phyloP scores from a whole-genome alignment of 2,113 vertebrate species.

The Pipa parva region DNA sequence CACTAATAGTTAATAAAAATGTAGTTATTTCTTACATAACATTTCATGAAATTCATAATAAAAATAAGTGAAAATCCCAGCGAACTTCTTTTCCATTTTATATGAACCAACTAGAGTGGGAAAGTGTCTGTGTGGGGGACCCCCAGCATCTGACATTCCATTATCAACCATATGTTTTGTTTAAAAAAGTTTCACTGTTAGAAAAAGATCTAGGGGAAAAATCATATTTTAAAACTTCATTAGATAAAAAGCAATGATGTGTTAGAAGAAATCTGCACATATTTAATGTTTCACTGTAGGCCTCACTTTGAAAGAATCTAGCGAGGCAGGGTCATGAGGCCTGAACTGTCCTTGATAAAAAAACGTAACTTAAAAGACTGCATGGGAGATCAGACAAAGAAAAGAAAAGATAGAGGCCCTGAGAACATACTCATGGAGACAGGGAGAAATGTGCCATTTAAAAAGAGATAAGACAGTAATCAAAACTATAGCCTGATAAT shows the following conservation, averaged over 20 bases:
- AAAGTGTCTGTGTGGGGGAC: neutral
- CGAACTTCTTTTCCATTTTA: too few species aligned
- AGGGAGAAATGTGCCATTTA: conserved; percentile 18
- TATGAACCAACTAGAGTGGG: neutral
- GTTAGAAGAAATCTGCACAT: conserved; percentile 6
- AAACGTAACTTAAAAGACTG: conserved; percentile 33
- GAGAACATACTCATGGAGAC: conserved; percentile 24
- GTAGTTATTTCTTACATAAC: too few species aligned
- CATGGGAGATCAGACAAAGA: conserved; percentile 25
- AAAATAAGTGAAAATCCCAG: too few species aligned
- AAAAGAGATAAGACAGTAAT: conserved; percentile 20
- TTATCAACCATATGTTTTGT: conserved; percentile 22
- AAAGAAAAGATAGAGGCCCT: conserved; percentile 28
- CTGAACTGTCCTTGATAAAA: conserved; percentile 40
- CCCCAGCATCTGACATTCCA: neutral
- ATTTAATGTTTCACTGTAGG: conserved; percentile 3
- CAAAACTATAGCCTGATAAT: conserved; percentile 11
- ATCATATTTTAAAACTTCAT: conserved; percentile 20
- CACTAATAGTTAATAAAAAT: too few species aligned
- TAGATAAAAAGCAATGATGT: conserved; percentile 16
- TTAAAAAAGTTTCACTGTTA: conserved; percentile 11
- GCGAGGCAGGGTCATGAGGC: conserved; percentile 23
- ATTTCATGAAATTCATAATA: too few species aligned
- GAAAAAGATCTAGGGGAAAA: neutral
- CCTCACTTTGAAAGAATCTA: conserved; percentile 21